phyloP scores from a whole-genome alignment of 2,797 vertebrate species.

The Cynodonichthys magdalenae region DNA sequence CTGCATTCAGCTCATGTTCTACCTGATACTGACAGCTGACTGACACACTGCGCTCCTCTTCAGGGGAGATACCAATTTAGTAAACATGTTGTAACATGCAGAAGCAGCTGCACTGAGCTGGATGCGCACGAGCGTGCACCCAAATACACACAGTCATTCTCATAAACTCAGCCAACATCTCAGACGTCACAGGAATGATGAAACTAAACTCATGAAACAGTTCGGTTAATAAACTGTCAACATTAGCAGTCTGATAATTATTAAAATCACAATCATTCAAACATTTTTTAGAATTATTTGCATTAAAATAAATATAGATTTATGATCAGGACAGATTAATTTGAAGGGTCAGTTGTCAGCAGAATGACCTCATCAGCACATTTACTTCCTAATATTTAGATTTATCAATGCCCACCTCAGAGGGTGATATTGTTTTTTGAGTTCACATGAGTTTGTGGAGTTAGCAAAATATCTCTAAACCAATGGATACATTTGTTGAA shows the following conservation, averaged over 20 bases:
- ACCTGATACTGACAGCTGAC: constrained; percentile 42
- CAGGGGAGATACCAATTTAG: constrained; percentile 32
- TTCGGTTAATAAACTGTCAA: background rate
- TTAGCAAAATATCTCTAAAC: too few relatives aligned
- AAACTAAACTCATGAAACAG: constrained; percentile 14
- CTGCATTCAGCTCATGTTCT: constrained; percentile 27
- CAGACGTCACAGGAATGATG: constrained; percentile 4
- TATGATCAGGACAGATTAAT: too few relatives aligned
- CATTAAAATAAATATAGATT: too few relatives aligned
- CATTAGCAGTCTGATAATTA: background rate
- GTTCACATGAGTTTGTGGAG: too few relatives aligned
- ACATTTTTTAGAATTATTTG: too few relatives aligned
- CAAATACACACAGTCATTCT: background rate
- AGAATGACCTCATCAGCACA: too few relatives aligned
- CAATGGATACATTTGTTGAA: too few relatives aligned
- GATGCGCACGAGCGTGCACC: background rate
- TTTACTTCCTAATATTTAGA: too few relatives aligned
- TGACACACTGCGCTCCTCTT: constrained; percentile 39
- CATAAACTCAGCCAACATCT: constrained; percentile 1
- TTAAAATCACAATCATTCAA: too few relatives aligned
- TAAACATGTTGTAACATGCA: constrained; percentile 23
- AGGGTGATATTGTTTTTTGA: too few relatives aligned
- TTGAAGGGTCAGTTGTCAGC: too few relatives aligned
- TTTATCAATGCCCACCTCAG: too few relatives aligned
- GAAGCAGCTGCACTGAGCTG: constrained; percentile 5